Evolutionary conservation across 1,140 invertebrate species (phyloP), one percentile per base, ranked within the genome.

Genomic region (Tetramorium simillimum): DNA sequence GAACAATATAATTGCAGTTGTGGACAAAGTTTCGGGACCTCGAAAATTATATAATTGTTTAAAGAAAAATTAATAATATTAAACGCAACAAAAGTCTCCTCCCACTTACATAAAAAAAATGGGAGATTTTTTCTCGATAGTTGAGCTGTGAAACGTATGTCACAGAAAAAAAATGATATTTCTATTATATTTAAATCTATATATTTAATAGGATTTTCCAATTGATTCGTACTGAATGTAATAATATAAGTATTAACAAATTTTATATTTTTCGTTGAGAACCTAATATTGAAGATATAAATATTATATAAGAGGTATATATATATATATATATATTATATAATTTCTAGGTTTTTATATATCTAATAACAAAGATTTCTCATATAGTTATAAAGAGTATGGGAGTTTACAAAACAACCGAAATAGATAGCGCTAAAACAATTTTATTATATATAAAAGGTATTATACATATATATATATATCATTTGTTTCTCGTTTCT

Each of bases 191-290:
- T 92, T 93, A 90, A 92, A 91, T 58, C 69, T 93, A 93, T 88
- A 69, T 89, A 92, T 89, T 89, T 93, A 93, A 91, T 94, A 94
- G 93, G 93, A 92, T 93, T 93, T 94, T 93, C 91, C 92, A 94
- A 93, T 93, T 93, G 87, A 92, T 82, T 62, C 80, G 87, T 91
- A 92, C 75, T 88, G 90, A 89, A 91, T 88, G 72, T 92, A 89
- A 93, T 92, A 92, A 92, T 92, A 90, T 88, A 90, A 94, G 93
- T 94, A 94, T 93, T 94, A 94, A 88, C 88, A 93, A 88, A 93
- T 92, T 92, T 92, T 92, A 89, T 91, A 93, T 89, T 82, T 88
- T 92, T 87, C 72, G 87, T 91, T 91, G 89, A 86, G 46, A 89
- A 85, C 46, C 49, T 91, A 91, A 69, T 85, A 88, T 85, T 75